These are phyloP conservation scores for Sinosuthora webbiana DNA, from an alignment of 2,113 vertebrate genomes.

Conservation along the genomic window DNA sequence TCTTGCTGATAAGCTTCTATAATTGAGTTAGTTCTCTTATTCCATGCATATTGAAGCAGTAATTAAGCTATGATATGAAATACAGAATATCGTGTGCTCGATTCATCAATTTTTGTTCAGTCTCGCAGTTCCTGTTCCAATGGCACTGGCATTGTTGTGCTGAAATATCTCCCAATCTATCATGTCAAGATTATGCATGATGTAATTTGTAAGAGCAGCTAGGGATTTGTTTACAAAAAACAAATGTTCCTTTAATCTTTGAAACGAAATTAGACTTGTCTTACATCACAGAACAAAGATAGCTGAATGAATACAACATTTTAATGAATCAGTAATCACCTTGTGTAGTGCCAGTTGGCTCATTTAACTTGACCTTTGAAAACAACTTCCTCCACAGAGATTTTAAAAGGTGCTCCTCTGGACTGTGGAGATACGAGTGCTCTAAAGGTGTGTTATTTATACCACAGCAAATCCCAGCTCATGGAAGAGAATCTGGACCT, in stretches of 20 bases:
- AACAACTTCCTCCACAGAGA: not conserved
- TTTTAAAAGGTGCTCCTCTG: not conserved
- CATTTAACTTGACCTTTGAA: conserved; percentile 31
- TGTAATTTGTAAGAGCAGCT: conserved; percentile 22
- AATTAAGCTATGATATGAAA: conserved; percentile 32
- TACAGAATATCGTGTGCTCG: not conserved
- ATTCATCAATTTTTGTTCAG: conserved; percentile 38
- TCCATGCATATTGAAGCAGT: conserved; percentile 16
- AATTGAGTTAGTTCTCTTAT: conserved; percentile 29
- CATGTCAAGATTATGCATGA: conserved; percentile 59
- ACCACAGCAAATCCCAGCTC: not conserved
- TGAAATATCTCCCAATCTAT: conserved; percentile 54
- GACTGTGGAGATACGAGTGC: not conserved
- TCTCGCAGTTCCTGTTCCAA: not conserved
- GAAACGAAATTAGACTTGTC: conserved; percentile 33
- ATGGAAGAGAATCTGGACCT: not conserved
- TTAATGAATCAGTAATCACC: conserved; percentile 37
- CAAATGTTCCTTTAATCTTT: conserved; percentile 37
- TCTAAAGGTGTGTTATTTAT: not conserved
- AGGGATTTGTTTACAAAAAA: conserved; percentile 40
- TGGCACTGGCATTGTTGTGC: conserved; percentile 15
- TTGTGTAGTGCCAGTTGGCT: conserved; percentile 5
- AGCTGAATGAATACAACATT: not conserved
- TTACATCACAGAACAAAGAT: conserved; percentile 27
- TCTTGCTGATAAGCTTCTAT: conserved; percentile 12